Evolutionary conservation across 2,888 invertebrate species (phyloP), one percentile per base, ranked within the genome.

Genomic region (Orgyia antiqua): DNA sequence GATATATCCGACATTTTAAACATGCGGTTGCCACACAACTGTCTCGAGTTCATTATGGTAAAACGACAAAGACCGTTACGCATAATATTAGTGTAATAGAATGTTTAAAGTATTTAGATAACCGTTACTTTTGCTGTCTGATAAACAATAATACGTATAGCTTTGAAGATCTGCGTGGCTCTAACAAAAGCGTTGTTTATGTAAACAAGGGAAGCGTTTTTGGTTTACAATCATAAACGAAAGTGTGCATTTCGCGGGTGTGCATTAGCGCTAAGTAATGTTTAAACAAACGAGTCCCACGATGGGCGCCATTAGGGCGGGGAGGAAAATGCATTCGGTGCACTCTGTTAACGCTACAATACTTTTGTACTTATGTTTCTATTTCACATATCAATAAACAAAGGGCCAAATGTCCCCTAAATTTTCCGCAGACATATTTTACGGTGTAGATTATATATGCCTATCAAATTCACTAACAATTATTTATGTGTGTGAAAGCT

Each of bases 11-110:
- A 58, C 52, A 45, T 58, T 49, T 49, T 51, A 49, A 50, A 51
- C 38, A 44, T 44, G 50, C 42, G 39, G 36, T 44, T 47, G 49
- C 29, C 39, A 39, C 39, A 40, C 49, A 49, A 41, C 44, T 37
- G 36, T 45, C 29, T 29, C 46, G 27, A 36, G 45, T 52, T 57
- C 51, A 55, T 62, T 61, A 62, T 60, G 48, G 53, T 56, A 51
- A 58, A 54, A 54, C 42, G 62, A 62, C 62, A 60, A 58, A 63
- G 57, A 68, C 68, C 64, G 69, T 69, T 69, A 68, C 53, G 64
- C 66, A 67, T 68, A 70, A 62, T 54, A 59, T 57, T 56, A 54
- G 45, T 59, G 48, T 61, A 59, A 57, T 52, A 58, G 47, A 60
- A 59, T 52, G 48, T 58, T 48, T 42, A 47, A 51, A 49, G 46